Conservation (phyloP, 2,888 invertebrate genomes). For the Syrphus vitripennis region DNA sequence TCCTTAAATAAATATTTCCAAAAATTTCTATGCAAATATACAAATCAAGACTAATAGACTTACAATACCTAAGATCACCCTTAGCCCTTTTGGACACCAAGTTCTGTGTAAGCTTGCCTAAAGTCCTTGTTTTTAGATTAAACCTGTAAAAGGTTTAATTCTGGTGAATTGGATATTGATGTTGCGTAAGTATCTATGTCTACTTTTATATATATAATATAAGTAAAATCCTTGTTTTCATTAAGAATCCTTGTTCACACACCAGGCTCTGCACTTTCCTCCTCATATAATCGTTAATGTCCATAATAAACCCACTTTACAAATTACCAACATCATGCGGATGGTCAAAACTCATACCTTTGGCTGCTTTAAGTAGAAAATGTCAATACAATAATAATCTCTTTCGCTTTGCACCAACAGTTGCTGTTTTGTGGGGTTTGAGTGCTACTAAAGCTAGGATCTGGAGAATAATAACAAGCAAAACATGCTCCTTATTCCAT, state of each 20-base stretch:
- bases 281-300: slow-evolving; percentile 29
- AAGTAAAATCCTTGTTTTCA: neutral
- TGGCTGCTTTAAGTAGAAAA: neutral
- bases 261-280: neutral
- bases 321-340: slow-evolving; percentile 24
- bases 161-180: neutral
- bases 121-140: slow-evolving; percentile 6
- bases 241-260: slow-evolving; percentile 1
- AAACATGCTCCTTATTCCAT: slow-evolving; percentile 30
- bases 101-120: neutral
- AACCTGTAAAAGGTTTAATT: neutral
- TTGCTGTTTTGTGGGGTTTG: neutral
- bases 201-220: no score
- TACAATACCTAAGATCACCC: neutral
- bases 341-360: neutral
- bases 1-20: neutral
- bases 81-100: neutral
- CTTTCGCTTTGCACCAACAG: slow-evolving; percentile 33
- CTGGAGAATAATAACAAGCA: slow-evolving; percentile 25
- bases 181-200: neutral
- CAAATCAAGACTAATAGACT: neutral
- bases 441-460: neutral
- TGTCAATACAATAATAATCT: slow-evolving; percentile 39
- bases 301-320: slow-evolving; percentile 31
- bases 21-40: neutral